phyloP scores from a whole-genome alignment of 2,888 invertebrate species.

The Apoda limacodes region DNA sequence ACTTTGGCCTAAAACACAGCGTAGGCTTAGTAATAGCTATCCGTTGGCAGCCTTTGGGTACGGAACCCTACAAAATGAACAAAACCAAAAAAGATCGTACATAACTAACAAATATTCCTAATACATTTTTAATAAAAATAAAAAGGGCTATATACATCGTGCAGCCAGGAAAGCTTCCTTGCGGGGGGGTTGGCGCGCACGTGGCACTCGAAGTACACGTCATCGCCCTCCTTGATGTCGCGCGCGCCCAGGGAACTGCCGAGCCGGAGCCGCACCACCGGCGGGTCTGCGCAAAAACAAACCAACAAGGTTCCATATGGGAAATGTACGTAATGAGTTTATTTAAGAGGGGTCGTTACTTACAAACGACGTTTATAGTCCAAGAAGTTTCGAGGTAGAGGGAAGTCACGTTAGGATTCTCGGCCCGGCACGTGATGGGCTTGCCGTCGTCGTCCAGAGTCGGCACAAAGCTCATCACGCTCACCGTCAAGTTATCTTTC shows the following conservation, averaged over 20 bases:
- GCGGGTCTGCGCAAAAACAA: conserved; percentile 76
- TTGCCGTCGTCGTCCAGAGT: conserved; percentile 91
- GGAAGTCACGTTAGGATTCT: conserved; percentile 90
- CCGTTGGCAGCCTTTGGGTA: too few relatives aligned
- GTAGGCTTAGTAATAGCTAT: too few relatives aligned
- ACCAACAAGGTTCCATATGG: conserved; percentile 10
- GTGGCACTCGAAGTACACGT: conserved; percentile 94
- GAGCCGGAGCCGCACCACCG: conserved; percentile 82
- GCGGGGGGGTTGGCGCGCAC: conserved; percentile 89
- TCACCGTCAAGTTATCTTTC: conserved; percentile 84
- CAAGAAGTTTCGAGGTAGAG: conserved; percentile 86
- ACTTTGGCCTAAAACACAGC: too few relatives aligned
- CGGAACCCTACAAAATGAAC: too few relatives aligned
- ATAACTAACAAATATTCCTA: too few relatives aligned
- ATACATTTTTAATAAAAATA: too few relatives aligned
- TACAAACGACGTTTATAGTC: conserved; percentile 91
- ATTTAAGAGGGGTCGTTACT: conserved; percentile 58
- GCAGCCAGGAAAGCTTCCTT: conserved; percentile 87
- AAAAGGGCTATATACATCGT: too few relatives aligned
- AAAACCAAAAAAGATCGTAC: too few relatives aligned
- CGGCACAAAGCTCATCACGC: conserved; percentile 89
- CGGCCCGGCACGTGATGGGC: conserved; percentile 88
- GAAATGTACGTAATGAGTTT: conserved; percentile 1
- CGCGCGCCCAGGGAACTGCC: conserved; percentile 87
- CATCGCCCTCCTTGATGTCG: conserved; percentile 93